Evolutionary conservation across 2,797 vertebrate genomes (phyloP).

Genomic region (Artibeus jamaicensis): DNA sequence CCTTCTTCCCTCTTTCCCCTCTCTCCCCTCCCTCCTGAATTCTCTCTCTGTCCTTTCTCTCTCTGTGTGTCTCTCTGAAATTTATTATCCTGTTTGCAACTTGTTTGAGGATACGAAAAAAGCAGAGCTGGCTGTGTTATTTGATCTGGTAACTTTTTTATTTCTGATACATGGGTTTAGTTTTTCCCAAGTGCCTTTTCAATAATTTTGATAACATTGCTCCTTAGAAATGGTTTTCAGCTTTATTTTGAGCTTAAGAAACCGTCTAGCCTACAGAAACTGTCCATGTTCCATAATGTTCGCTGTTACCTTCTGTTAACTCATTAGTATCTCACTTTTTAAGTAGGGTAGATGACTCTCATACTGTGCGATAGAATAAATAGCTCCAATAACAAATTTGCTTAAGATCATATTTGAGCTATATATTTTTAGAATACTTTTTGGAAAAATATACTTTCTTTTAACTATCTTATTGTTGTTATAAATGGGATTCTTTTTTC

Average conservation of each 20-base stretch:
- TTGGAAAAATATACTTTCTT: not conserved
- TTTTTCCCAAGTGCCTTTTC: not conserved
- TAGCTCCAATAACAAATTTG: not conserved
- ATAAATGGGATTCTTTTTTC: slow-evolving; percentile 33
- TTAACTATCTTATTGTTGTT: not conserved
- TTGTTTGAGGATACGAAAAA: slow-evolving; percentile 39
- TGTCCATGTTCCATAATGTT: not conserved
- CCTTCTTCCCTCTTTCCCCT: not conserved
- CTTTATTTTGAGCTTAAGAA: not conserved
- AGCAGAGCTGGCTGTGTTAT: not conserved
- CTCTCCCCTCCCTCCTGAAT: too few species aligned
- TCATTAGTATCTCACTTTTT: not conserved
- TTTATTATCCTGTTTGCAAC: not conserved
- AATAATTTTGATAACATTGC: slow-evolving; percentile 32
- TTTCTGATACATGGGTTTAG: not conserved
- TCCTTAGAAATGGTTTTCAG: slow-evolving; percentile 51
- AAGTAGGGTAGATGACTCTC: not conserved
- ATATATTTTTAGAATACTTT: not conserved
- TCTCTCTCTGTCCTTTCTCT: not conserved
- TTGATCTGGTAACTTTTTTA: slow-evolving; percentile 38
- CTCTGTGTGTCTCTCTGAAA: not conserved
- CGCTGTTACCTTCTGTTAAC: slow-evolving; percentile 9
- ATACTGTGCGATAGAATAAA: not conserved
- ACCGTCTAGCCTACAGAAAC: not conserved
- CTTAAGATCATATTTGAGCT: slow-evolving; percentile 1